phyloP scores from a whole-genome alignment of 2,113 vertebrate genomes.

The Mus spicilegus region DNA sequence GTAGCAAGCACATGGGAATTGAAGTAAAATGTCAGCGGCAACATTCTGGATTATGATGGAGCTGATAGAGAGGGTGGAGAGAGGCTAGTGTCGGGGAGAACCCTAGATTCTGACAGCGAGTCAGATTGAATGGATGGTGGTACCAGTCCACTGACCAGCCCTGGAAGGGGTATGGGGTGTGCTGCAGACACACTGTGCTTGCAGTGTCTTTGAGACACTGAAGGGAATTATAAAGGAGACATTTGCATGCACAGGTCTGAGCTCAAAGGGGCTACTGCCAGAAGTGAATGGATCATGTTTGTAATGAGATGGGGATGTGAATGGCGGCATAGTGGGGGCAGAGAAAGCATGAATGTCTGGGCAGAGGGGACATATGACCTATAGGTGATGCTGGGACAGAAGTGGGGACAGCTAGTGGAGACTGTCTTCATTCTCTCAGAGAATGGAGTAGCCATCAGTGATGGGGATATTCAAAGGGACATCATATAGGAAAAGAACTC shows the following conservation, averaged over 20 bases:
- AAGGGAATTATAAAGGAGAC: too few relatives aligned
- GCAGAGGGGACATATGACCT: fast-evolving
- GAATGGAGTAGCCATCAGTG: not conserved
- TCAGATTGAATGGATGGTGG: not conserved
- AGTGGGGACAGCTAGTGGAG: not conserved
- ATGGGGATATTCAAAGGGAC: not conserved
- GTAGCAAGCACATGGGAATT: not conserved
- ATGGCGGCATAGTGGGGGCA: fast-evolving
- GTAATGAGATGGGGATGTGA: too few relatives aligned
- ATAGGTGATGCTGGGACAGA: not conserved
- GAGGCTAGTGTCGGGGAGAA: not conserved
- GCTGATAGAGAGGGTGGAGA: not conserved
- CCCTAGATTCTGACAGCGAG: not conserved
- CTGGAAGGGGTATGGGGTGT: not conserved
- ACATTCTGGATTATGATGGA: not conserved
- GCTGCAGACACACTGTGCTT: not conserved
- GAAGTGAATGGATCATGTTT: not conserved
- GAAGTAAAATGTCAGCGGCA: not conserved
- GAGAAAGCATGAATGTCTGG: not conserved
- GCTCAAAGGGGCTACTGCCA: not conserved
- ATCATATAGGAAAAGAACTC: not conserved
- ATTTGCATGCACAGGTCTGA: not conserved
- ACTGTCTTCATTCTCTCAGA: not conserved
- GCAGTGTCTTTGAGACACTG: not conserved
- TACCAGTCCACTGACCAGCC: too few relatives aligned